phyloP scores from a whole-genome alignment of 2,113 vertebrate genomes.

The Scatophagus argus region DNA sequence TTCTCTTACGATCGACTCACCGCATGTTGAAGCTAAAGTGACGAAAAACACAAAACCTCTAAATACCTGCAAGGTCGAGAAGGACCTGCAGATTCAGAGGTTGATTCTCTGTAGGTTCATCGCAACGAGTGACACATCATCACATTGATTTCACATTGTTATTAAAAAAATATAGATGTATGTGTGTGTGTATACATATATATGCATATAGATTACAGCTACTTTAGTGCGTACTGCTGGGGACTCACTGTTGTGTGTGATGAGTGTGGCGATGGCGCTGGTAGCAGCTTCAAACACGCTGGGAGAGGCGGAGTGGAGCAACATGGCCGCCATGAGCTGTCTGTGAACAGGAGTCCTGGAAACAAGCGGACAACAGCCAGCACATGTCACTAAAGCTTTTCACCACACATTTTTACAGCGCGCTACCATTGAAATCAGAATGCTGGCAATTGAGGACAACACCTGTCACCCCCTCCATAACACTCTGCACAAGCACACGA shows the following conservation, averaged over 20 bases:
- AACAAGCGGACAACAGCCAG: constrained; percentile 1
- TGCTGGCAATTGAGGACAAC: background rate
- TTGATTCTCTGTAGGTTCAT: background rate
- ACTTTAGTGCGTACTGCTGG: background rate
- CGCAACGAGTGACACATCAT: too few relatives aligned
- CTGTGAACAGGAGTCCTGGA: constrained; percentile 90
- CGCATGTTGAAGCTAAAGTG: too few relatives aligned
- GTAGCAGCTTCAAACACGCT: constrained; percentile 91
- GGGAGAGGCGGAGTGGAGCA: constrained; percentile 90
- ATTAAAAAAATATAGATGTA: too few relatives aligned
- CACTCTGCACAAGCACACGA: too few relatives aligned
- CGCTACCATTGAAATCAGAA: background rate
- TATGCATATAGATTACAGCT: too few relatives aligned
- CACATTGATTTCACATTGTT: too few relatives aligned
- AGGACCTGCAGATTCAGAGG: background rate
- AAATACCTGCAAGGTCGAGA: too few relatives aligned
- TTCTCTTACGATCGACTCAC: too few relatives aligned
- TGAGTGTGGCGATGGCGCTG: constrained; percentile 87
- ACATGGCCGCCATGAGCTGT: constrained; percentile 92
- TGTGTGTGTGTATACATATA: too few relatives aligned
- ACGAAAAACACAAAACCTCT: too few relatives aligned
- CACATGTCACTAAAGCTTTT: background rate
- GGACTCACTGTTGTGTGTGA: constrained; percentile 88
- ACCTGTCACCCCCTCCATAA: too few relatives aligned
- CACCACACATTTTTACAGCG: background rate